Evolutionary conservation across 2,888 invertebrate genomes (phyloP).

Genomic region (Leptinotarsa juncta): DNA sequence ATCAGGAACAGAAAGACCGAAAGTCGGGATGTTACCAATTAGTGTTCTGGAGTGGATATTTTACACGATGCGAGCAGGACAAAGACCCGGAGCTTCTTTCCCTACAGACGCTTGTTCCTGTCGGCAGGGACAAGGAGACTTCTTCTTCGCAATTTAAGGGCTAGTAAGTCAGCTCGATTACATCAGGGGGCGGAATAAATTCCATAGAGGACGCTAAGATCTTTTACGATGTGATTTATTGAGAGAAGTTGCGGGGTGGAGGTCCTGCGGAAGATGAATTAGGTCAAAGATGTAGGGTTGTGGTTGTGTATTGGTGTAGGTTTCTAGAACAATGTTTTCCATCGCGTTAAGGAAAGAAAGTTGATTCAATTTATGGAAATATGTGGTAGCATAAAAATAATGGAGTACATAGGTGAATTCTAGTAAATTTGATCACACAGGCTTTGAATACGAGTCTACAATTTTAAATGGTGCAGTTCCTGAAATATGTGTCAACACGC

Average conservation of each 20-base stretch:
- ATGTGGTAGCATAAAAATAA: too few relatives aligned
- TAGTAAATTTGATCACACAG: too few relatives aligned
- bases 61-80: conserved; percentile 15
- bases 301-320: neutral
- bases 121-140: conserved; percentile 16
- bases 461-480: too few relatives aligned
- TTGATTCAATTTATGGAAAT: too few relatives aligned
- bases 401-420: too few relatives aligned
- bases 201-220: neutral
- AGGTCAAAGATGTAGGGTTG: neutral
- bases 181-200: conserved; percentile 15
- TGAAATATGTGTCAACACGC: too few relatives aligned
- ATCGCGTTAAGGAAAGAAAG: too few relatives aligned
- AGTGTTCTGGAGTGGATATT: conserved; percentile 14
- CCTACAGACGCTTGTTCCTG: conserved; percentile 16
- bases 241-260: neutral
- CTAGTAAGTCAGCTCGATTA: conserved; percentile 20
- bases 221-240: conserved; percentile 24
- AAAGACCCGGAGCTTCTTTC: neutral
- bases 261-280: neutral
- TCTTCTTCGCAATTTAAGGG: conserved; percentile 17
- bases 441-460: too few relatives aligned
- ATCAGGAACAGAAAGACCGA: neutral
- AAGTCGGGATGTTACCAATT: neutral
- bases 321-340: too few relatives aligned